Evolutionary conservation across 64 coral and sea anemone genomes (phyloP).

Genomic region (Orbicella faveolata): DNA sequence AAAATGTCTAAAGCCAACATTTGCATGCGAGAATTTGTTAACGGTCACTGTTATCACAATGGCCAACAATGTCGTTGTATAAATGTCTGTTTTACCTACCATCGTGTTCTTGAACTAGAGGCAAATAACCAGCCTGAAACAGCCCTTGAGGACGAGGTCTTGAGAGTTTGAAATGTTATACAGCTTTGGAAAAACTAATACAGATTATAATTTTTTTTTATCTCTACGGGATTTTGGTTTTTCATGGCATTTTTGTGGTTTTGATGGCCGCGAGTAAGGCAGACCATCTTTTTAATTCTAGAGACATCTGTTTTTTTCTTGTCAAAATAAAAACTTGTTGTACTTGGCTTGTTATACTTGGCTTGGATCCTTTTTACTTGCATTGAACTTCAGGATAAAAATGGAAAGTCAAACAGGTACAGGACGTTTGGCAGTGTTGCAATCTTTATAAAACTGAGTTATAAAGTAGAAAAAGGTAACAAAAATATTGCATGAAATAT

Average conservation of each 20-base stretch:
- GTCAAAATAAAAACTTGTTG: background rate
- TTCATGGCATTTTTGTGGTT: constrained; percentile 28
- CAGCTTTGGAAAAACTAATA: background rate
- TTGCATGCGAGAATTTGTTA: constrained; percentile 7
- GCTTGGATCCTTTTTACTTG: background rate
- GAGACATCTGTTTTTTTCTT: constrained; percentile 10
- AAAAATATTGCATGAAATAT: constrained; percentile 15
- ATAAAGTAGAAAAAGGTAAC: background rate
- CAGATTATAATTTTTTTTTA: constrained; percentile 18
- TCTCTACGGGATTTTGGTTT: constrained; percentile 1
- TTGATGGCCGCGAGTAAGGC: background rate
- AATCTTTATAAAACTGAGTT: background rate
- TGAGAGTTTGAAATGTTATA: background rate
- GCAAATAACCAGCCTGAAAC: background rate
- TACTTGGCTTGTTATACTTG: background rate
- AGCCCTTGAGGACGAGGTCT: background rate
- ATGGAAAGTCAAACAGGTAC: background rate
- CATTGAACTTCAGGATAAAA: background rate
- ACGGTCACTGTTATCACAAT: background rate
- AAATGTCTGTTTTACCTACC: constrained; percentile 12
- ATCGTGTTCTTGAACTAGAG: background rate
- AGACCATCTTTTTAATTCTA: background rate
- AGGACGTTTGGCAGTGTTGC: background rate
- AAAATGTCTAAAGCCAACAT: background rate
- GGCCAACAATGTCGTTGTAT: background rate